Conservation (phyloP, 2,797 vertebrate genomes). For the Hydrocynus forskahlii region DNA sequence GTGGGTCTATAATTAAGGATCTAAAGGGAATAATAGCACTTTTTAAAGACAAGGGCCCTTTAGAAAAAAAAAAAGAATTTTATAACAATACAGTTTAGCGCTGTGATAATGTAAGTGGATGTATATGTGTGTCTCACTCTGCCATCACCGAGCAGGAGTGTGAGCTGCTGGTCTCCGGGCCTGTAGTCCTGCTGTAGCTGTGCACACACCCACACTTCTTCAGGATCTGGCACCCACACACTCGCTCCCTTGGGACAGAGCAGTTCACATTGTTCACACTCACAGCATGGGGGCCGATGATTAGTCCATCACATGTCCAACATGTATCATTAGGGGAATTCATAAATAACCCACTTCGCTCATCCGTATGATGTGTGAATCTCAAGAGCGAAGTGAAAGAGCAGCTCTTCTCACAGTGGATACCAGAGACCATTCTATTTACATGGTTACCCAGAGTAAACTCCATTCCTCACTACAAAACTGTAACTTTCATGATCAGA, state of each 20-base stretch:
- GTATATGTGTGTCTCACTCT: slow-evolving; percentile 64
- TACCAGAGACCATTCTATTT: too few species aligned
- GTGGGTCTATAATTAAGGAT: too few species aligned
- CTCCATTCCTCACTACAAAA: neutral
- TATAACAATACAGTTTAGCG: neutral
- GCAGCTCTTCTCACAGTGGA: too few species aligned
- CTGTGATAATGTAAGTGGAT: neutral
- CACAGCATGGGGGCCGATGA: neutral
- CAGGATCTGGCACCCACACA: slow-evolving; percentile 81
- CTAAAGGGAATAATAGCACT: too few species aligned
- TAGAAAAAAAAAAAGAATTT: too few species aligned
- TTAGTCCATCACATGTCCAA: neutral
- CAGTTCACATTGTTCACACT: slow-evolving; percentile 25
- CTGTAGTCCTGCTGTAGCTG: slow-evolving; percentile 73
- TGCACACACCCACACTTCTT: slow-evolving; percentile 79
- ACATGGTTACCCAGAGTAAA: too few species aligned
- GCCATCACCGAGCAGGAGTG: slow-evolving; percentile 74
- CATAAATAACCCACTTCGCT: neutral
- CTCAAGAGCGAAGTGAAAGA: too few species aligned
- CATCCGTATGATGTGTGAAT: neutral
- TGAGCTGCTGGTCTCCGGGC: slow-evolving; percentile 69
- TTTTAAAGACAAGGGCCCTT: too few species aligned
- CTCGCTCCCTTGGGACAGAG: slow-evolving; percentile 69
- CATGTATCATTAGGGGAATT: neutral
- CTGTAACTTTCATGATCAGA: neutral